phyloP scores from a whole-genome alignment of 1,140 invertebrate genomes.

The Pogonomyrmex californicus region DNA sequence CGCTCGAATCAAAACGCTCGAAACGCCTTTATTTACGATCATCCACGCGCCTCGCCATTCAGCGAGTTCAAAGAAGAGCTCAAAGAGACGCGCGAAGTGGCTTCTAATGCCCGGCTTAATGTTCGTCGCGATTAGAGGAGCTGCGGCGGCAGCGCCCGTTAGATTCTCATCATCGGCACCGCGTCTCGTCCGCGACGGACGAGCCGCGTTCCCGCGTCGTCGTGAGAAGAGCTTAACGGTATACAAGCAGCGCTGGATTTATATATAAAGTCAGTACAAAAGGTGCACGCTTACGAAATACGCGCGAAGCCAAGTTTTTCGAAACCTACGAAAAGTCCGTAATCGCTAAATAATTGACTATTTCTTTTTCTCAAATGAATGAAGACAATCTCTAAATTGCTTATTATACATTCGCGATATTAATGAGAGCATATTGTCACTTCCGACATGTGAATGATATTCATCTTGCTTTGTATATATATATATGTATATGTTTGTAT shows the following conservation, averaged over 20 bases:
- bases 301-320: constrained; percentile 13
- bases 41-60: constrained; percentile 62
- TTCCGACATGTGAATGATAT: too few species aligned
- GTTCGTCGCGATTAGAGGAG: constrained; percentile 64
- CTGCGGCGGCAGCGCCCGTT: constrained; percentile 59
- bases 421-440: too few species aligned
- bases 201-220: constrained; percentile 44
- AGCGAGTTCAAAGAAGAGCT: constrained; percentile 55
- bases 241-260: constrained; percentile 58
- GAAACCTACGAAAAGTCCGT: constrained; percentile 7
- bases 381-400: not conserved
- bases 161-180: constrained; percentile 67
- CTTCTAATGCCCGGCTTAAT: constrained; percentile 68
- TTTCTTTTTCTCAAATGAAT: not conserved
- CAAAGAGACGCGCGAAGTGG: constrained; percentile 54
- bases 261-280: constrained; percentile 24
- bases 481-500: too few species aligned
- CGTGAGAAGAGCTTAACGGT: constrained; percentile 64
- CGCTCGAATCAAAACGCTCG: constrained; percentile 61
- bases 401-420: too few species aligned
- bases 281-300: not conserved
- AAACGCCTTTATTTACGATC: constrained; percentile 65
- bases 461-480: too few species aligned
- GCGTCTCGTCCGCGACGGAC: constrained; percentile 47
- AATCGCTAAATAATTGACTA: constrained; percentile 7